phyloP scores from a whole-genome alignment of 2,888 invertebrate species.

The Drosophila cognata region DNA sequence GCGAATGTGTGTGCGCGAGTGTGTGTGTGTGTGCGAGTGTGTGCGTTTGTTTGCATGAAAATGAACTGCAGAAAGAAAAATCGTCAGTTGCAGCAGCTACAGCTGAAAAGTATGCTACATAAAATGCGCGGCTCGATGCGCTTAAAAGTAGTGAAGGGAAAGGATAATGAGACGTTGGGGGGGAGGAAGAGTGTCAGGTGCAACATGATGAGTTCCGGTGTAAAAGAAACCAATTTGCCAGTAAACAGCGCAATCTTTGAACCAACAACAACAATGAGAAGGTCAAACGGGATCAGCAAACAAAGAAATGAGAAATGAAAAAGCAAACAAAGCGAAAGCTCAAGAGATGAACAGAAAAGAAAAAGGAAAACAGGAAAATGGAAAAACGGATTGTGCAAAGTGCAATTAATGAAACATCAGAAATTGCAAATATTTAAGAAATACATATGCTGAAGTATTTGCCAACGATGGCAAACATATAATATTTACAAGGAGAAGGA shows the following conservation, averaged over 20 bases:
- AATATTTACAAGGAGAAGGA: neutral
- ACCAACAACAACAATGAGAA: constrained; percentile 25
- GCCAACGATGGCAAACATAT: neutral
- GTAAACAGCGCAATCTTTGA: constrained; percentile 64
- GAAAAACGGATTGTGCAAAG: constrained; percentile 22
- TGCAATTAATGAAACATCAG: constrained; percentile 52
- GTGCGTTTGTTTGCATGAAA: constrained; percentile 53
- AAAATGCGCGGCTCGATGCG: constrained; percentile 64
- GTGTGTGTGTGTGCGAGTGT: constrained; percentile 9
- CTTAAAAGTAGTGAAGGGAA: constrained; percentile 14
- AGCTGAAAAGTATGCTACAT: constrained; percentile 51
- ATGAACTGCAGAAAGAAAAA: constrained; percentile 59
- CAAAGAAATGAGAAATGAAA: constrained; percentile 8
- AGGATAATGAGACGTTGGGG: neutral
- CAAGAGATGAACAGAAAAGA: constrained; percentile 17
- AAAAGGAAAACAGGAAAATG: neutral
- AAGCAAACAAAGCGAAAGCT: constrained; percentile 4
- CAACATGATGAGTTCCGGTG: constrained; percentile 54
- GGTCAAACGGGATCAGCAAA: constrained; percentile 47
- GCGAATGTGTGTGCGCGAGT: constrained; percentile 1
- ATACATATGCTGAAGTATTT: constrained; percentile 4
- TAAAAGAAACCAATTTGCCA: constrained; percentile 76
- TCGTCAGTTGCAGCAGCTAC: constrained; percentile 10
- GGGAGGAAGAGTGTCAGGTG: neutral
- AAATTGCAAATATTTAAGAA: constrained; percentile 22